Base-by-base conservation (phyloP, 2,888 invertebrate genomes). In the Parasteatoda lunata region DNA sequence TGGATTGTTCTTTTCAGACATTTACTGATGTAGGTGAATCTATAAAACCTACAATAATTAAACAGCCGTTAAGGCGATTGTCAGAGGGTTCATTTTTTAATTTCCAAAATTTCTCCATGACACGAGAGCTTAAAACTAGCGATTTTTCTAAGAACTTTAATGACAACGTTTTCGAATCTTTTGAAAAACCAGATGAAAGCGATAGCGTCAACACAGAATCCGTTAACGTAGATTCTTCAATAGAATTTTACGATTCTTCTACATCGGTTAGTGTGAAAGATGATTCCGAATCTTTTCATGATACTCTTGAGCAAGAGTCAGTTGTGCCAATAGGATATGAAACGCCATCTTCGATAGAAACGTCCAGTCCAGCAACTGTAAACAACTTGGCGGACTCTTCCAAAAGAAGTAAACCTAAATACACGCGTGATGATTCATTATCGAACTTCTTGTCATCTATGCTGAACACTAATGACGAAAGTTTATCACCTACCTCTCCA, bases 371-470 rank as follows among this genome's bases (percentile, higher is more conserved):
- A 8, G 9, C n/a, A 13, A n/a, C 9, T 59, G 59, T n/a, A 4
- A n/a, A 7, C 9, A 59, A 13, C n/a, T 13, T 13, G n/a, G n/a
- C 59, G 4, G n/a, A 59, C 9, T n/a, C 9, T 9, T 59, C 59
- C 9, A 59, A 13, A 4, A 52, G 11, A 13, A 45, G 13, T 51
- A 73, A 80, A 9, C 80, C 65, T 7, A 80, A 80, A 13, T 72
- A 66, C 45, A 66, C 73, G 6, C 30, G 73, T 66, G 80, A 65
- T 45, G 69, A 75, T 30, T 81, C 81, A 15, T 66, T 81, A 11
- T 75, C 81, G 3, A 75, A 75, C 15, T 81, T 81, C 30, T 65
- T 81, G 6, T 81, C 81, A 47, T 81, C 81, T 8, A 81, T 81
- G 81, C 73, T 81, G 51, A 59, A 73, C 9, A 81, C 59, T 6